Percentiles rank a stretch among this genome's conserved stretches.
phyloP scores from a whole-genome alignment of 2,797 vertebrate species.

The Gastrophryne carolinensis region DNA sequence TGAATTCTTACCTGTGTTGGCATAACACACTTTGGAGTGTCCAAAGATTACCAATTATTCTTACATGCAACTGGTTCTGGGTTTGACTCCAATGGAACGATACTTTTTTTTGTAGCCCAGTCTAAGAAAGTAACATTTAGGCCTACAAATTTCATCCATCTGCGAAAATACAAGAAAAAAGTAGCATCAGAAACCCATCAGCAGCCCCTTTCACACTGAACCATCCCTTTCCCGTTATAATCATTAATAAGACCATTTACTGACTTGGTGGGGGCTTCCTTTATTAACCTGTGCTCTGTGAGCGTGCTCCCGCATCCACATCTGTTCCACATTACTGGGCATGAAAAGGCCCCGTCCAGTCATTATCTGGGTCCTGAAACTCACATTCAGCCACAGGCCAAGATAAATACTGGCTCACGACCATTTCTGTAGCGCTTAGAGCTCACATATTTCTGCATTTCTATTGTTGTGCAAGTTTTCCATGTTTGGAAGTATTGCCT shows the following conservation, averaged over 20 bases:
- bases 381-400: conserved; percentile 31
- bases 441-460: neutral
- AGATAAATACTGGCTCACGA: conserved; percentile 31
- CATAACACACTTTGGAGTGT: too few species aligned
- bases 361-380: conserved; percentile 31
- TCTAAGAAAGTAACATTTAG: too few species aligned
- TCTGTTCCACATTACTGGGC: conserved; percentile 37
- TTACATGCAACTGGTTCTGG: too few species aligned
- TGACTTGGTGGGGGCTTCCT: conserved; percentile 1
- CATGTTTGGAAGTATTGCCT: neutral
- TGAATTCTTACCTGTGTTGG: too few species aligned
- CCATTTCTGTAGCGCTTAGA: conserved; percentile 12
- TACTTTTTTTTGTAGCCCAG: too few species aligned
- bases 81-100: too few species aligned
- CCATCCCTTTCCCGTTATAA: conserved; percentile 15
- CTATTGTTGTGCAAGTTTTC: neutral
- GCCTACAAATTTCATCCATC: too few species aligned
- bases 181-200: neutral
- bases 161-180: conserved; percentile 13
- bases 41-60: too few species aligned
- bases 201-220: neutral
- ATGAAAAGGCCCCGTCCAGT: conserved; percentile 5
- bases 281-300: conserved; percentile 11
- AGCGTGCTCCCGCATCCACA: conserved; percentile 12
- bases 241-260: conserved; percentile 17